Evolutionary conservation across 2,113 vertebrate genomes (phyloP).

Genomic region (Corythornis madagascariensis): DNA sequence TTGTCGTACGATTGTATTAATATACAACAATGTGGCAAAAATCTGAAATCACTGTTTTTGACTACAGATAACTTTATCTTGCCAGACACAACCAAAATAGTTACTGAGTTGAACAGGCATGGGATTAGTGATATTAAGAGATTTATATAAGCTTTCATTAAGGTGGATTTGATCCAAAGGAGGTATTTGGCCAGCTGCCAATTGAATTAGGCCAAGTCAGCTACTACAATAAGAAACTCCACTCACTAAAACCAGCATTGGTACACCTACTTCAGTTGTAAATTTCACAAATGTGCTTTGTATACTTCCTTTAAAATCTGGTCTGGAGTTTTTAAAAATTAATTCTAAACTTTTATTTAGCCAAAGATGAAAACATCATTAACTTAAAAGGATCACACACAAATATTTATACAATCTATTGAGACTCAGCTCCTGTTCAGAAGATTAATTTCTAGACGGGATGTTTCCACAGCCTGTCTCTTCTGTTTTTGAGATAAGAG

Average conservation of each 20-base stretch:
- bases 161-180: background rate
- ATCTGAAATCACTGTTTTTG: background rate
- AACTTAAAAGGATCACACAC: background rate
- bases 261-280: background rate
- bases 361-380: background rate
- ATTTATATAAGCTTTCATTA: background rate
- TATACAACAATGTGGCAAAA: background rate
- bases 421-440: background rate
- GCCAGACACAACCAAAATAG: background rate
- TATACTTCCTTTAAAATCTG: background rate
- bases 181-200: background rate
- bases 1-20: background rate
- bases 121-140: background rate
- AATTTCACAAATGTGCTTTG: background rate
- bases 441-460: background rate
- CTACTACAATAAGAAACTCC: background rate
- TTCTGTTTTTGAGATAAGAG: slow-evolving; percentile 5
- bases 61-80: background rate
- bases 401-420: background rate
- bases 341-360: background rate
- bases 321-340: background rate
- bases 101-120: background rate
- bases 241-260: background rate
- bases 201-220: background rate
- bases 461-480: background rate